Percentiles rank a stretch among this genome's conserved stretches.
Conservation (phyloP, 2,888 invertebrate genomes). For the Tortrix viridana region DNA sequence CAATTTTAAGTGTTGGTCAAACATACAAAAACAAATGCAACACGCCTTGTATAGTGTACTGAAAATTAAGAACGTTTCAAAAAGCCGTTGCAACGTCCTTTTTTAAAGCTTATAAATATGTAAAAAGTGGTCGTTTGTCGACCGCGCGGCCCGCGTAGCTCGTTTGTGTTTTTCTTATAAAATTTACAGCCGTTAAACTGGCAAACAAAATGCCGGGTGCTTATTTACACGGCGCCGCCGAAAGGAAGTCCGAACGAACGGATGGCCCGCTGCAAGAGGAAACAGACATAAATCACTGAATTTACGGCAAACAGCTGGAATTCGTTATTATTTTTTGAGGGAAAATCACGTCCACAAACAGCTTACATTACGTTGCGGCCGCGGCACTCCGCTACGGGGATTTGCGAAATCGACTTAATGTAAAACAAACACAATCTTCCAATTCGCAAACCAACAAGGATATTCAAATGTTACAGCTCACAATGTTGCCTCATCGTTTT, state of each 20-base stretch:
- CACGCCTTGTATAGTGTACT: neutral
- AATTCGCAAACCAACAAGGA: slow-evolving; percentile 58
- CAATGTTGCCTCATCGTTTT: slow-evolving; percentile 59
- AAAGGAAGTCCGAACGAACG: slow-evolving; percentile 73
- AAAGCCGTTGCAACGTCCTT: slow-evolving; percentile 31
- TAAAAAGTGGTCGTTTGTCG: slow-evolving; percentile 54
- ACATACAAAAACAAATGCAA: slow-evolving; percentile 33
- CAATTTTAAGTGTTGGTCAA: slow-evolving; percentile 48
- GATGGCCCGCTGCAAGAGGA: slow-evolving; percentile 66
- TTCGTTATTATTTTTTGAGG: slow-evolving; percentile 65
- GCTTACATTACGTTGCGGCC: slow-evolving; percentile 47
- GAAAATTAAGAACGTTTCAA: slow-evolving; percentile 30
- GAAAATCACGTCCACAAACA: slow-evolving; percentile 61
- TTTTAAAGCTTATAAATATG: slow-evolving; percentile 63
- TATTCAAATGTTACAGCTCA: slow-evolving; percentile 50
- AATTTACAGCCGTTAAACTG: slow-evolving; percentile 74
- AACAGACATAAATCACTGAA: slow-evolving; percentile 76
- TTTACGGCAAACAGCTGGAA: slow-evolving; percentile 72
- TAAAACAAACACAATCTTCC: slow-evolving; percentile 54
- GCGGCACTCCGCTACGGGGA: slow-evolving; percentile 43
- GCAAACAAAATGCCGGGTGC: slow-evolving; percentile 70
- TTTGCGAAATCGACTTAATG: slow-evolving; percentile 34
- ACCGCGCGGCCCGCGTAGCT: slow-evolving; percentile 46
- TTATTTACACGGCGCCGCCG: slow-evolving; percentile 74
- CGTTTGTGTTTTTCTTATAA: slow-evolving; percentile 60